These are phyloP conservation scores for Disparrhopalites patrizii DNA, from an alignment of 2,888 invertebrate species.

Conservation along the genomic window DNA sequence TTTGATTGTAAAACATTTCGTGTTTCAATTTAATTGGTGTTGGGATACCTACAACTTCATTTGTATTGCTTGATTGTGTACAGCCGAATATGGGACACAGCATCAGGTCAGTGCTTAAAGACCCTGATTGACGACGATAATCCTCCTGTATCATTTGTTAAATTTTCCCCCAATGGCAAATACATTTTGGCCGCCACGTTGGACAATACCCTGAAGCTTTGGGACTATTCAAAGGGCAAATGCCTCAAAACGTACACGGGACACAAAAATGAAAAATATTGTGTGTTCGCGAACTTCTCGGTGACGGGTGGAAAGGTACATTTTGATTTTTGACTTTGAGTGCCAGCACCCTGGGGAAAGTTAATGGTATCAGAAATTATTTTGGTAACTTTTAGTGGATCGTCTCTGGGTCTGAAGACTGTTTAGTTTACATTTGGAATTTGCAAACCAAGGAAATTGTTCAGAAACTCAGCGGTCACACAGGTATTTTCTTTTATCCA, in stretches of 20 bases:
- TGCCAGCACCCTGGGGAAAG: neutral
- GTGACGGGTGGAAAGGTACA: constrained; percentile 97
- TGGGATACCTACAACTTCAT: constrained; percentile 10
- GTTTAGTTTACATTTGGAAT: constrained; percentile 99
- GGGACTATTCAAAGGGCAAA: constrained; percentile 99
- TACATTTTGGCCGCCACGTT: constrained; percentile 97
- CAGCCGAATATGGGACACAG: constrained; percentile 99
- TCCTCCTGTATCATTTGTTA: constrained; percentile 98
- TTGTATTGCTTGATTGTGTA: constrained; percentile 49
- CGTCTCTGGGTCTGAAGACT: constrained; percentile 99
- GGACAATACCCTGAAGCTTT: constrained; percentile 96
- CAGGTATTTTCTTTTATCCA: constrained; percentile 60
- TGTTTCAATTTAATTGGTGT: constrained; percentile 3
- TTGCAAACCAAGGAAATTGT: constrained; percentile 99
- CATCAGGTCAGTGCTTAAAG: constrained; percentile 97
- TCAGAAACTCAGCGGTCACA: constrained; percentile 93
- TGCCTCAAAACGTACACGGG: constrained; percentile 97
- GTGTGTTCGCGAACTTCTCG: constrained; percentile 99
- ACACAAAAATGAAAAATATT: constrained; percentile 98
- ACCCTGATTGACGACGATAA: constrained; percentile 99
- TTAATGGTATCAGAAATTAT: neutral
- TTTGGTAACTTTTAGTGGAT: constrained; percentile 74
- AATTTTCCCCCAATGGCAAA: constrained; percentile 99
- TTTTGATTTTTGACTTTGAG: neutral
- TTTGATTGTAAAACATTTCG: neutral